Evolutionary conservation across 1,140 invertebrate genomes (phyloP).

Genomic region (Habropoda laboriosa): DNA sequence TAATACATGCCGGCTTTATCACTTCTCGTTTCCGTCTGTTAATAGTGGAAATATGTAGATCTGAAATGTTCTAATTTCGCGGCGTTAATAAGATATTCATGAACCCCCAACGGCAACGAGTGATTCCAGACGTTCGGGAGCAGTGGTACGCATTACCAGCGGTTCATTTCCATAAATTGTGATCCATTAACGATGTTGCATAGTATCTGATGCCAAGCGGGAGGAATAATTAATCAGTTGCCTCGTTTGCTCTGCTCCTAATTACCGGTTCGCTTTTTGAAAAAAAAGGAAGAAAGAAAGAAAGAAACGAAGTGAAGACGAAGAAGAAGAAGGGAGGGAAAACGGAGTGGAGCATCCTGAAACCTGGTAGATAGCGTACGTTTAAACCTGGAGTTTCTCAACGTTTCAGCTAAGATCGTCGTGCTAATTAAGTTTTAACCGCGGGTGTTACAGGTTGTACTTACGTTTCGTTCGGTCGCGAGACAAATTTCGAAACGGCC

Average conservation of each 20-base stretch:
- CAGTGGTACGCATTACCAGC: background rate
- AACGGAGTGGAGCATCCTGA: background rate
- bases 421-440: background rate
- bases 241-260: background rate
- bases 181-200: conserved; percentile 19
- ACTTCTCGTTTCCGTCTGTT: background rate
- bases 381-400: background rate
- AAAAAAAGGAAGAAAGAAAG: background rate
- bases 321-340: background rate
- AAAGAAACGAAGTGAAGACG: background rate
- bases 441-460: too few relatives aligned
- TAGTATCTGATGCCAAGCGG: conserved; percentile 13
- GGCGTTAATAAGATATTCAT: conserved; percentile 20
- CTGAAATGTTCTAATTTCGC: background rate
- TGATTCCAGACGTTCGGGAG: conserved; percentile 6
- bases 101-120: background rate
- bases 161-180: conserved; percentile 19
- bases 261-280: background rate
- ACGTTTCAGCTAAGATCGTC: background rate
- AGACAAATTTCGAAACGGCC: background rate
- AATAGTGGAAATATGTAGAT: conserved; percentile 26
- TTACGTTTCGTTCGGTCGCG: too few relatives aligned
- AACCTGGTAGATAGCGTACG: background rate
- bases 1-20: background rate
- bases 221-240: conserved; percentile 29